A percentile compares a stretch with the other conserved stretches of the same genome.
These are phyloP conservation scores for Crambe crambe DNA, from an alignment of 37 sponge, comb jelly and placozoan species.

Conservation along the genomic window DNA sequence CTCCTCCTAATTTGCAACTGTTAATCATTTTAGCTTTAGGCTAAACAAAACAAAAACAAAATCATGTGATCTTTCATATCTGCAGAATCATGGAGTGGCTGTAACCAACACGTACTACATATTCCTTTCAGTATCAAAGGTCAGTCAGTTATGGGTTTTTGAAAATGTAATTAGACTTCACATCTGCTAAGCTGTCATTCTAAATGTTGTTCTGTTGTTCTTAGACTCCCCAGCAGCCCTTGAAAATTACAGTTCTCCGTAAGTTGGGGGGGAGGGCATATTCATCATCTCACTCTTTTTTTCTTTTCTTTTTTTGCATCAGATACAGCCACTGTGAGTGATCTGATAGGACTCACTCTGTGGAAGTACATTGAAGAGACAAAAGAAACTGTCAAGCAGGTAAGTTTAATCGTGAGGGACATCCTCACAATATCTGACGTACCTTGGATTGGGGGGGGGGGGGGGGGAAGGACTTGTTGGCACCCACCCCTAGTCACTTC, in stretches of 20 bases:
- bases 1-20: not conserved
- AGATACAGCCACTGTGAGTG: conserved; percentile 75
- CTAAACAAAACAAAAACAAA: too few species aligned
- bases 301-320: not conserved
- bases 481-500: too few species aligned
- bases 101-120: conserved; percentile 49
- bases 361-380: conserved; percentile 75
- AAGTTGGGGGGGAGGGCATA: not conserved
- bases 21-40: too few species aligned
- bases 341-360: conserved; percentile 76
- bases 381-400: conserved; percentile 47
- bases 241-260: conserved; percentile 55
- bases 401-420: too few species aligned
- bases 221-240: conserved; percentile 28
- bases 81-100: conserved; percentile 59
- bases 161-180: not conserved
- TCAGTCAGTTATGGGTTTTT: conserved; percentile 6
- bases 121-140: conserved; percentile 65
- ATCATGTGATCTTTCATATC: not conserved
- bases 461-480: too few species aligned
- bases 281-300: not conserved
- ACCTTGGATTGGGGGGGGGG: too few species aligned
- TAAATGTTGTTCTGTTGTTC: not conserved
- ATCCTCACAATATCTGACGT: too few species aligned
- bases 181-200: not conserved